Conservation (phyloP, 2,113 vertebrate genomes). For the Malaclemys terrapin region DNA sequence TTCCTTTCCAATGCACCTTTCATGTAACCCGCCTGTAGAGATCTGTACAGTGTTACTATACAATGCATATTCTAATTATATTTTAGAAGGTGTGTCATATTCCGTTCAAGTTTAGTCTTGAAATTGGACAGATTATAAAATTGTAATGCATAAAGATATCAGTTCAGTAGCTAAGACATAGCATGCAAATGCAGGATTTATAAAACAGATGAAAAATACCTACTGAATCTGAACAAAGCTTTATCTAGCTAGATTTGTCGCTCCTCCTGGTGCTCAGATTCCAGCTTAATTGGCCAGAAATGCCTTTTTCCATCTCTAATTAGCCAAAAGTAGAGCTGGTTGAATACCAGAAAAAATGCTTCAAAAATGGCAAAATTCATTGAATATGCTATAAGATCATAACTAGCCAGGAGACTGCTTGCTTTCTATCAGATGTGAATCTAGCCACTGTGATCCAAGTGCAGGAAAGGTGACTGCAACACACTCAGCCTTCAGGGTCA, state of each 20-base stretch:
- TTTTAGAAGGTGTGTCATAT: background rate
- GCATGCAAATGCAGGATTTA: background rate
- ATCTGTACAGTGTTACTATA: background rate
- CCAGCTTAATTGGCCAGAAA: background rate
- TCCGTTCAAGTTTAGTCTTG: background rate
- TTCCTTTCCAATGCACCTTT: background rate
- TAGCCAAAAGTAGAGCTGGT: background rate
- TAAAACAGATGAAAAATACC: background rate
- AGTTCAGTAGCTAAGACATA: background rate
- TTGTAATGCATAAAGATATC: background rate
- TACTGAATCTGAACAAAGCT: background rate
- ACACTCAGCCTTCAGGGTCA: background rate
- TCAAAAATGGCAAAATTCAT: background rate
- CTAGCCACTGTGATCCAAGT: background rate
- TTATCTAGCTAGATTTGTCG: background rate
- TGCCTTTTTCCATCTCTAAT: background rate
- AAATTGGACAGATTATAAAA: background rate
- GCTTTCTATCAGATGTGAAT: background rate
- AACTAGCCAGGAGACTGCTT: background rate
- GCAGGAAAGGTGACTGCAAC: background rate
- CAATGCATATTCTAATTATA: background rate
- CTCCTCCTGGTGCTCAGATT: background rate
- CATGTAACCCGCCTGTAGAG: background rate
- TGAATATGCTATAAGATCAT: background rate
- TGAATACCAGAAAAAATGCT: background rate